phyloP scores from a whole-genome alignment of 2,797 vertebrate species.

The Gallirallus australis region DNA sequence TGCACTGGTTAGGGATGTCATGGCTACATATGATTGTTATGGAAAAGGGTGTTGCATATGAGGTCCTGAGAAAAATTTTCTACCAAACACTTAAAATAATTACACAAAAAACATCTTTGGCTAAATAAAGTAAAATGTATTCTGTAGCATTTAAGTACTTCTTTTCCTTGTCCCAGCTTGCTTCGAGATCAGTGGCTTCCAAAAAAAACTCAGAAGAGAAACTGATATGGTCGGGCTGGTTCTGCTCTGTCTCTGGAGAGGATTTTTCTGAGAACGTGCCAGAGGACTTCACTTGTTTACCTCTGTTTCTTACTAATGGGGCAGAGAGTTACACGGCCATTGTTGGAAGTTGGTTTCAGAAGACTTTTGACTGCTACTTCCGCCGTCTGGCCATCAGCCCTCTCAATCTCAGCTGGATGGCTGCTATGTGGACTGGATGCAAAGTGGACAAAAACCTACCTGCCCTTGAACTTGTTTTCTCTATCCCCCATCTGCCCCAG shows the following conservation, averaged over 20 bases:
- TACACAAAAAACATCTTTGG: not conserved
- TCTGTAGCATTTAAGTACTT: not conserved
- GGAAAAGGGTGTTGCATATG: not conserved
- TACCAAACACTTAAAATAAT: not conserved
- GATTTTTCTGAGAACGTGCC: slow-evolving; percentile 82
- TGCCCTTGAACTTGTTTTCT: slow-evolving; percentile 87
- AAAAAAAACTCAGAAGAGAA: slow-evolving; percentile 75
- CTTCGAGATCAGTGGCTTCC: not conserved
- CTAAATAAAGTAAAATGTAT: not conserved
- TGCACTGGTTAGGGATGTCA: not conserved
- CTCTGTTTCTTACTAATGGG: slow-evolving; percentile 88
- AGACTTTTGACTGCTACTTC: slow-evolving; percentile 91
- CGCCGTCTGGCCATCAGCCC: slow-evolving; percentile 85
- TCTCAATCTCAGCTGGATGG: slow-evolving; percentile 88
- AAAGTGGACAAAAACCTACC: slow-evolving; percentile 73
- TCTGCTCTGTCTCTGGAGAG: slow-evolving; percentile 87
- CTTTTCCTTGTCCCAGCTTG: slow-evolving; percentile 24
- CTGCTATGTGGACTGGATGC: slow-evolving; percentile 90
- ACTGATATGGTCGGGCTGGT: slow-evolving; percentile 89
- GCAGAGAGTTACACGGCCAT: slow-evolving; percentile 79
- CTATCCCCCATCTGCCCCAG: slow-evolving; percentile 78
- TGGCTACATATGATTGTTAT: not conserved
- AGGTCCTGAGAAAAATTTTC: not conserved
- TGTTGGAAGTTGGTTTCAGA: slow-evolving; percentile 90
- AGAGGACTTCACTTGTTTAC: slow-evolving; percentile 87